phyloP scores from a whole-genome alignment of 2,888 invertebrate genomes.

The Deilephila porcellus region DNA sequence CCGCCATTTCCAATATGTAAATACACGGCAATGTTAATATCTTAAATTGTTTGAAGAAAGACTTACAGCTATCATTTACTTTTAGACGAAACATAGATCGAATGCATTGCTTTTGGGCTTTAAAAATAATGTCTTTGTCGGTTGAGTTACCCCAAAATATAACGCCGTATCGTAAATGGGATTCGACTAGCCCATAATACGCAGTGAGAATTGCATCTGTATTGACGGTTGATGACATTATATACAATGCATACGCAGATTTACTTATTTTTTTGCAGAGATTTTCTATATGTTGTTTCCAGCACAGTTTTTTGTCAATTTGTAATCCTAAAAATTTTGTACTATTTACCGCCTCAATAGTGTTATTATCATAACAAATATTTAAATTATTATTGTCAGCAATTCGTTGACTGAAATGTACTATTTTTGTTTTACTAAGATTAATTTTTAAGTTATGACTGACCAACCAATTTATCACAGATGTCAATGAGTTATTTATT shows the following conservation, averaged over 20 bases:
- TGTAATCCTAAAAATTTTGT: too few species aligned
- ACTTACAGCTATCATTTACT: not conserved
- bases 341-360: too few species aligned
- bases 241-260: conserved; percentile 20
- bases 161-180: conserved; percentile 22
- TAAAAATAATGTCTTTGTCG: conserved; percentile 9
- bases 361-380: too few species aligned
- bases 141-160: conserved; percentile 28
- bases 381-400: too few species aligned
- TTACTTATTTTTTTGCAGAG: conserved; percentile 6
- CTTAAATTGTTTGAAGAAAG: not conserved
- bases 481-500: conserved; percentile 24
- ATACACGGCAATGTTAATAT: conserved; percentile 5
- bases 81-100: conserved; percentile 1
- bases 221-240: conserved; percentile 9
- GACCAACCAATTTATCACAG: not conserved
- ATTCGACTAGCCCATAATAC: conserved; percentile 26
- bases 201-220: conserved; percentile 21
- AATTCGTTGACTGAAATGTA: conserved; percentile 12
- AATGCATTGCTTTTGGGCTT: conserved; percentile 7
- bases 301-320: too few species aligned
- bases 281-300: not conserved
- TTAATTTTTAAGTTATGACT: too few species aligned
- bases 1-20: not conserved
- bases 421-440: conserved; percentile 23